Evolutionary conservation across 2,888 invertebrate genomes (phyloP), one percentile per base, ranked within the genome.

Genomic region (Pristionchus fissidentatus): DNA sequence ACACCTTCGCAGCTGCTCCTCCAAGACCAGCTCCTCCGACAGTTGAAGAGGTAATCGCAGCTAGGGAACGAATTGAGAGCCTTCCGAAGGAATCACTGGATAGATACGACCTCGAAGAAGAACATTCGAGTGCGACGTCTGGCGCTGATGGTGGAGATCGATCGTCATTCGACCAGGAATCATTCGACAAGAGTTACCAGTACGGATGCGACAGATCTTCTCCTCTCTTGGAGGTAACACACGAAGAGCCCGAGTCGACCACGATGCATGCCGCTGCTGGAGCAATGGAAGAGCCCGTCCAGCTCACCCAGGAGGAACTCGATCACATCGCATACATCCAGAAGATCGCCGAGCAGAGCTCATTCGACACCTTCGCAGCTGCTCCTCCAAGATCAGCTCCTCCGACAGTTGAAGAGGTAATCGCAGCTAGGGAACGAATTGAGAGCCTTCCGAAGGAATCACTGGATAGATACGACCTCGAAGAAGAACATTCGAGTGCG

Each of bases 301-400:
- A 73, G 55, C 77, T 86, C 78, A 84, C 86, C 19, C 75, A 85
- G 43, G 85, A 86, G 43, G 86, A 86, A 35, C 70, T 84, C 35
- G 86, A 85, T 10, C 85, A 86, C 79, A 85, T 86, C 62, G 83
- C 84, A 7, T 78, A 73, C 81, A 85, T 85, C 49, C 83, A 79
- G 52, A 70, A 77, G 41, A 52, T 84, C 35, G 84, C 84, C 7
- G 84, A 84, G 41, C 62, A 83, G 35, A 55, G 73, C 26, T 73
- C 73, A 29, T 73, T 73, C 46, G 73, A 73, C 1, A 73, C 26
- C 22, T 22, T 38, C 52, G n/a, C 29, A 13, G 32, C 70, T 41
- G 66, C 66, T 66, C 66, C 66, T 26, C 5, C 66, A 2, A 66
- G 66, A 32, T 43, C 73, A 43, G 26, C 73, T 1, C n/a, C 26